A percentile compares a stretch with the other conserved stretches of the same genome.
These are phyloP conservation scores for Acronicta psi DNA, from an alignment of 2,888 invertebrate genomes.

Conservation along the genomic window DNA sequence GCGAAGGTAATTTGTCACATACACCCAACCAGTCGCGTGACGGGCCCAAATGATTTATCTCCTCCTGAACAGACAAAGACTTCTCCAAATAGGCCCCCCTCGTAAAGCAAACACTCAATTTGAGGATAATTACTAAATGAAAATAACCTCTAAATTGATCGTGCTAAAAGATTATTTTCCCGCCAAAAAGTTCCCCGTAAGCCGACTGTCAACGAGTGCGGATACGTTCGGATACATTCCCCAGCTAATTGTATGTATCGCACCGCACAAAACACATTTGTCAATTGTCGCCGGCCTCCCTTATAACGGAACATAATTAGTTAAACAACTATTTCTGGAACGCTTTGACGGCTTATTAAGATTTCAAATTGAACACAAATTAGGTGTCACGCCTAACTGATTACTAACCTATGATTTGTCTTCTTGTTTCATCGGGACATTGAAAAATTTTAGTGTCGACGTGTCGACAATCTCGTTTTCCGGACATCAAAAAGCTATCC, in stretches of 20 bases:
- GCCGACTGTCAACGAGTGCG: slow-evolving; percentile 69
- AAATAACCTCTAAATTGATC: slow-evolving; percentile 73
- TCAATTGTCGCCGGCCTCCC: slow-evolving; percentile 84
- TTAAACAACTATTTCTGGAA: slow-evolving; percentile 83
- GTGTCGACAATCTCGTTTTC: slow-evolving; percentile 83
- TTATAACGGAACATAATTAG: slow-evolving; percentile 83
- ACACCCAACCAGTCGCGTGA: slow-evolving; percentile 77
- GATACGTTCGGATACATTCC: slow-evolving; percentile 82
- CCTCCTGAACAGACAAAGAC: slow-evolving; percentile 78
- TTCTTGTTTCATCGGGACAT: slow-evolving; percentile 63
- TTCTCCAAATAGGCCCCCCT: slow-evolving; percentile 82
- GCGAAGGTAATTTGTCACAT: slow-evolving; percentile 84
- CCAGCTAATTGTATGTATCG: slow-evolving; percentile 86
- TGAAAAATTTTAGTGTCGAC: slow-evolving; percentile 77
- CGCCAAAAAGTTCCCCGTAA: slow-evolving; percentile 75
- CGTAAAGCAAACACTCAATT: slow-evolving; percentile 83
- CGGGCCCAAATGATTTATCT: slow-evolving; percentile 84
- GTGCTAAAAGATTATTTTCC: slow-evolving; percentile 75
- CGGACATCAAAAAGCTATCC: slow-evolving; percentile 84
- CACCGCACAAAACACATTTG: slow-evolving; percentile 82
- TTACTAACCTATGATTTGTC: slow-evolving; percentile 72
- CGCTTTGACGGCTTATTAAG: slow-evolving; percentile 88
- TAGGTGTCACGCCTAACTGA: slow-evolving; percentile 86
- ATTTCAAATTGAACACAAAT: slow-evolving; percentile 88
- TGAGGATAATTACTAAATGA: slow-evolving; percentile 75